Evolutionary conservation across 1,140 invertebrate species (phyloP).

Genomic region (Drosophila pallidifrons): DNA sequence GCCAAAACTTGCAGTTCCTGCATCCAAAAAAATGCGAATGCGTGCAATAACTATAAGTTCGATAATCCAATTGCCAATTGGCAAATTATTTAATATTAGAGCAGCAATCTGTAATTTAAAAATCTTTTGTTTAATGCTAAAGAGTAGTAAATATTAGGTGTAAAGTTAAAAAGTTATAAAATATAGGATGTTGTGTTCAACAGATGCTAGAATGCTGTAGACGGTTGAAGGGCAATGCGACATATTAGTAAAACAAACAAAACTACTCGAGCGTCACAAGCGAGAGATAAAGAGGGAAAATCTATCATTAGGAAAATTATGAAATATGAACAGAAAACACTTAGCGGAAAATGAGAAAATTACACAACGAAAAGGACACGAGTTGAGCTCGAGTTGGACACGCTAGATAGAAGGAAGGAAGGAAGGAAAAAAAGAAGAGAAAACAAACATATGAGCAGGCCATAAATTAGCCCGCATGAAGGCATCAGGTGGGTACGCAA

Average conservation of each 20-base stretch:
- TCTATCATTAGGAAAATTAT: slow-evolving; percentile 78
- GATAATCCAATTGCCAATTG: too few relatives aligned
- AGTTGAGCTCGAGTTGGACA: slow-evolving; percentile 30
- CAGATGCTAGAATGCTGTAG: not conserved
- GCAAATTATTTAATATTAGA: too few relatives aligned
- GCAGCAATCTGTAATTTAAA: too few relatives aligned
- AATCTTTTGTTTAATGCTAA: too few relatives aligned
- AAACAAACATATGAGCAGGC: slow-evolving; percentile 67
- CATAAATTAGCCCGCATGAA: slow-evolving; percentile 78
- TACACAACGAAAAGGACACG: slow-evolving; percentile 54
- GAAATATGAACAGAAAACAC: slow-evolving; percentile 72
- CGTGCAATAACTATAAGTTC: too few relatives aligned
- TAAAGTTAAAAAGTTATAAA: too few relatives aligned
- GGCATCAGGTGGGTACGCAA: slow-evolving; percentile 77
- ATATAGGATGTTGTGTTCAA: not conserved
- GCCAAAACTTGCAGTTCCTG: too few relatives aligned
- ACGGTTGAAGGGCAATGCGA: not conserved
- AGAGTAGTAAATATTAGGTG: too few relatives aligned
- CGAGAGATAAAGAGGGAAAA: slow-evolving; percentile 54
- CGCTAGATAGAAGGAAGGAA: not conserved
- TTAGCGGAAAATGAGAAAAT: slow-evolving; percentile 74
- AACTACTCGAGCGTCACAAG: slow-evolving; percentile 66
- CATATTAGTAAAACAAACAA: slow-evolving; percentile 75
- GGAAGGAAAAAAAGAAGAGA: slow-evolving; percentile 38
- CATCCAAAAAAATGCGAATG: too few relatives aligned